phyloP scores from a whole-genome alignment of 2,797 vertebrate species.

The Peromyscus aztecus region DNA sequence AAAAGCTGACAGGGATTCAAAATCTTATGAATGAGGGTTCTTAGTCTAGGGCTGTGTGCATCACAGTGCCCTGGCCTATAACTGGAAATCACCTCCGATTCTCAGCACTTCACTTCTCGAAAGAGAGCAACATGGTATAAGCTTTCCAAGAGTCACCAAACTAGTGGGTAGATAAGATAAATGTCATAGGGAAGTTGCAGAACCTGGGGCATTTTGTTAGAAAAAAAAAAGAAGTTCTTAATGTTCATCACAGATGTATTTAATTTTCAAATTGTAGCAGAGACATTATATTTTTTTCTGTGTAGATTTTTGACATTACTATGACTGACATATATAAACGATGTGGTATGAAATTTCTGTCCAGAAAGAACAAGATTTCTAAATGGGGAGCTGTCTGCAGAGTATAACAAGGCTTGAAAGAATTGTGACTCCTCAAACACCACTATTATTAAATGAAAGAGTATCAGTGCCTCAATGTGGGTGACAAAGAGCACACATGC shows the following conservation, averaged over 20 bases:
- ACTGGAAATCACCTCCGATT: conserved; percentile 57
- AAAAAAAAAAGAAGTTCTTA: background rate
- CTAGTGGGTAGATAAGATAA: background rate
- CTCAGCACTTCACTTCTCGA: conserved; percentile 18
- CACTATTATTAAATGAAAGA: background rate
- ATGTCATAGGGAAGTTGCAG: background rate
- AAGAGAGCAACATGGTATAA: background rate
- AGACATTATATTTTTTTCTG: background rate
- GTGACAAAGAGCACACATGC: background rate
- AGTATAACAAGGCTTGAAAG: background rate
- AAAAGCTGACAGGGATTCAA: background rate
- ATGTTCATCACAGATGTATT: background rate
- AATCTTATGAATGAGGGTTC: background rate
- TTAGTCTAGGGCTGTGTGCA: background rate
- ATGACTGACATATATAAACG: background rate
- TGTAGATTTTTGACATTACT: background rate
- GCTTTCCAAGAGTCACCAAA: background rate
- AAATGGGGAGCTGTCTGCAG: background rate
- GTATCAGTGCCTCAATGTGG: background rate
- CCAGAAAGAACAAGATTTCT: background rate
- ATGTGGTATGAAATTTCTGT: background rate
- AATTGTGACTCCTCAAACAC: background rate
- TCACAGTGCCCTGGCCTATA: background rate
- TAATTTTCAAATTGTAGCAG: background rate
- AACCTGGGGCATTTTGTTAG: background rate